A percentile compares a stretch with the other conserved stretches of the same genome.
These are phyloP conservation scores for Fregata magnificens DNA, from an alignment of 2,113 vertebrate genomes.

Conservation along the genomic window DNA sequence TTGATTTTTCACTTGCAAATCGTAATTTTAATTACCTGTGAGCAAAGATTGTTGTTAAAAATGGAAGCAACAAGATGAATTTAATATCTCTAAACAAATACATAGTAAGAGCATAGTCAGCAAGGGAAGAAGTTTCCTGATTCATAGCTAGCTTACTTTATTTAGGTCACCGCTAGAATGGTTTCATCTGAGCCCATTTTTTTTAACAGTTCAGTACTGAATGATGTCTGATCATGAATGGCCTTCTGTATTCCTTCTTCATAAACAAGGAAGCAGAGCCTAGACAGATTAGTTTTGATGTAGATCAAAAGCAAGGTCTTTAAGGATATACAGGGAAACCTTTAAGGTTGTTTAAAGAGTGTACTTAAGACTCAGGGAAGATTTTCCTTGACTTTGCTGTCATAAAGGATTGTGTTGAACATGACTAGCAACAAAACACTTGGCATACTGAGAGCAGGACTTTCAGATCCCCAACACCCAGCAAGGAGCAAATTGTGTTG, in stretches of 20 bases:
- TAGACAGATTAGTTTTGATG: neutral
- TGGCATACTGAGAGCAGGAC: conserved; percentile 38
- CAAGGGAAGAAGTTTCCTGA: neutral
- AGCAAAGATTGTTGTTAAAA: conserved; percentile 16
- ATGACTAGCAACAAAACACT: conserved; percentile 50
- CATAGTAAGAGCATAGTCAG: neutral
- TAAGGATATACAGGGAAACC: neutral
- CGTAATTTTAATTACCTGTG: neutral
- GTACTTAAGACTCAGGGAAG: conserved; percentile 4
- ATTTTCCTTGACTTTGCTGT: conserved; percentile 46
- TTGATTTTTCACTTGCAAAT: conserved; percentile 27
- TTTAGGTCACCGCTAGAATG: conserved; percentile 30
- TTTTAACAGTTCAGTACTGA: neutral
- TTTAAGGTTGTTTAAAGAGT: neutral
- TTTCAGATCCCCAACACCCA: conserved; percentile 54
- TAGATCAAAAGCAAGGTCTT: conserved; percentile 20
- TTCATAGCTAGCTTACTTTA: conserved; percentile 16
- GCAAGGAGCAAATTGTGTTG: conserved; percentile 64
- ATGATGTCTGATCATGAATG: conserved; percentile 12
- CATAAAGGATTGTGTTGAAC: conserved; percentile 43
- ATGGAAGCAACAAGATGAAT: neutral
- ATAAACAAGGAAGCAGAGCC: neutral
- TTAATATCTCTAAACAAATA: neutral
- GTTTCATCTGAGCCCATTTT: conserved; percentile 8
- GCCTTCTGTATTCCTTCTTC: conserved; percentile 5